Percentiles rank a stretch among this genome's conserved stretches.
These are phyloP conservation scores for Aphidoletes aphidimyza DNA, from an alignment of 2,888 invertebrate genomes.

Conservation along the genomic window DNA sequence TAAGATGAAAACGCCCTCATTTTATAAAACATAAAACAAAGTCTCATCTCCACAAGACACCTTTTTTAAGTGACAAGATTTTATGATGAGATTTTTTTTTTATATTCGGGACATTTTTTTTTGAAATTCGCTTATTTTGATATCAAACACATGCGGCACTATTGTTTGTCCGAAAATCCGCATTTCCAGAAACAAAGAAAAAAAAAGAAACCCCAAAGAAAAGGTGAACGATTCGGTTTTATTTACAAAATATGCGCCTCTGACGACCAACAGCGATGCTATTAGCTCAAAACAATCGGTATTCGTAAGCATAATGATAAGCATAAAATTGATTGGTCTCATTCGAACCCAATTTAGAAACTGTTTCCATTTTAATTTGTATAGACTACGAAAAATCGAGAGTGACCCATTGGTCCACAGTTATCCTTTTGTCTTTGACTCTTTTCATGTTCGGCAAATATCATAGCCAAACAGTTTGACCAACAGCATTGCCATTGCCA, in stretches of 20 bases:
- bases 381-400: neutral
- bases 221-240: neutral
- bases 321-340: constrained; percentile 29
- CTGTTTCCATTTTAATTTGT: neutral
- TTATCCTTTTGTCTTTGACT: neutral
- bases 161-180: neutral
- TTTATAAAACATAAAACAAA: no score
- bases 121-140: no score
- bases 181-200: neutral
- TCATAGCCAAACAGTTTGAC: neutral
- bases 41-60: no score
- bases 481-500: neutral
- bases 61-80: no score
- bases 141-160: no score
- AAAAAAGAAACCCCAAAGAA: neutral
- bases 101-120: no score
- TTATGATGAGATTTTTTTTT: no score
- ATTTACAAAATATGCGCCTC: neutral
- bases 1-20: no score
- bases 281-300: neutral
- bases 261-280: constrained; percentile 21
- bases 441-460: constrained; percentile 3
- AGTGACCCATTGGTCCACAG: neutral
- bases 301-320: neutral
- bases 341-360: neutral